Conservation (phyloP, 2,888 invertebrate genomes). For the Xylophagus ater region DNA sequence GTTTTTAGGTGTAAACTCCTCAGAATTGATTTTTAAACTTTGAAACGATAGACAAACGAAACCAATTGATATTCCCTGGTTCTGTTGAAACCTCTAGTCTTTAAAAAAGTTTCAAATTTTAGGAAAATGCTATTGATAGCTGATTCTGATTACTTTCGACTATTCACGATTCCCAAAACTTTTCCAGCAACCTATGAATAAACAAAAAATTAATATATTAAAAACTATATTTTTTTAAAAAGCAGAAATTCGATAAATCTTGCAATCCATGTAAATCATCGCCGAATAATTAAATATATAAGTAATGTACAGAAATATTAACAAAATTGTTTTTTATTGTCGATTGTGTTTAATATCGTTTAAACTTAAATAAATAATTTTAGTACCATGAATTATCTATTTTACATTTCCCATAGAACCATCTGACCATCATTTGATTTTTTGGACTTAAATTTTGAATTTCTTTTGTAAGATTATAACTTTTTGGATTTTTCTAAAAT, state of each 20-base stretch:
- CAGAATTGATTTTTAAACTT: too few relatives aligned
- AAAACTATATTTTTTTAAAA: background rate
- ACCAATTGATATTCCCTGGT: too few relatives aligned
- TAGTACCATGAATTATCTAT: constrained; percentile 68
- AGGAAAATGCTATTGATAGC: too few relatives aligned
- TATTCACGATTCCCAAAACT: too few relatives aligned
- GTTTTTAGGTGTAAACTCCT: too few relatives aligned
- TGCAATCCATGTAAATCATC: background rate
- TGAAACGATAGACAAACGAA: too few relatives aligned
- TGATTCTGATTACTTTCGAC: too few relatives aligned
- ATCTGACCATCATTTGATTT: constrained; percentile 66
- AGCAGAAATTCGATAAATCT: background rate
- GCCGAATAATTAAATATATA: background rate
- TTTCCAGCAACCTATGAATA: too few relatives aligned
- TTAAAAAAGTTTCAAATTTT: too few relatives aligned
- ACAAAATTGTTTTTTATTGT: background rate
- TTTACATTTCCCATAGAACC: constrained; percentile 85
- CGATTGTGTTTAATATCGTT: background rate
- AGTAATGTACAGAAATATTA: background rate
- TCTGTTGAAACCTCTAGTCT: too few relatives aligned
- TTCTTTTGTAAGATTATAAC: constrained; percentile 32
- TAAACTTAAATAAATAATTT: background rate
- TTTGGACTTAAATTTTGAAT: constrained; percentile 47
- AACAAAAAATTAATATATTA: too few relatives aligned
- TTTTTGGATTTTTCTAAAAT: constrained; percentile 23